phyloP scores from a whole-genome alignment of 2,113 vertebrate species.

The Sylvia atricapilla region DNA sequence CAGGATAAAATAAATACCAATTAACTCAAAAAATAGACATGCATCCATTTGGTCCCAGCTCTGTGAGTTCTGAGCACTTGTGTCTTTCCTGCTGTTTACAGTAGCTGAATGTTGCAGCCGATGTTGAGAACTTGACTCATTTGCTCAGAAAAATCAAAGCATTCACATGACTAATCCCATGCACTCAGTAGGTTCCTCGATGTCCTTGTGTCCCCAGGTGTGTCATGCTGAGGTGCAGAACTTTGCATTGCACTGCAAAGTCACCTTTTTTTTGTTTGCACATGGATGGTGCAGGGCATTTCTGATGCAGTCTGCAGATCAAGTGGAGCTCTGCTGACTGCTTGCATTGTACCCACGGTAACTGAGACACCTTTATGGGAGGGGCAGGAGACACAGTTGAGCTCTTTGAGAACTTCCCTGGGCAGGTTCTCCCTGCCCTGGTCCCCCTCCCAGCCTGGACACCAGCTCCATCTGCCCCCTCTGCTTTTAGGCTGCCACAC shows the following conservation, averaged over 20 bases:
- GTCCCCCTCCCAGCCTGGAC: neutral
- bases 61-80: neutral
- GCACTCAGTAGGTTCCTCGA: neutral
- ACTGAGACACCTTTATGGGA: neutral
- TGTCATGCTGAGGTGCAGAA: neutral
- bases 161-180: neutral
- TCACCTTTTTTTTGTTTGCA: neutral
- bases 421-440: neutral
- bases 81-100: neutral
- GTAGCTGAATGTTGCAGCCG: neutral
- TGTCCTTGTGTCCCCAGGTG: too few relatives aligned
- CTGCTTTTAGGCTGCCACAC: neutral
- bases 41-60: neutral
- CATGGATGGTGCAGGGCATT: neutral
- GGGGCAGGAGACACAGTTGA: neutral
- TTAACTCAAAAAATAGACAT: fast-evolving
- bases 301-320: neutral
- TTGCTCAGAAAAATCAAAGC: neutral
- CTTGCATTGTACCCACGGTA: fast-evolving
- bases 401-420: neutral
- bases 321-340: neutral
- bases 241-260: neutral
- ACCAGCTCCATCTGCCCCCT: neutral
- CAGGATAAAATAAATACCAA: neutral
- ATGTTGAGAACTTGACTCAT: neutral